A percentile compares a stretch with the other conserved stretches of the same genome.
phyloP scores from a whole-genome alignment of 92 coral and sea anemone species.

The Actinostola sp. region DNA sequence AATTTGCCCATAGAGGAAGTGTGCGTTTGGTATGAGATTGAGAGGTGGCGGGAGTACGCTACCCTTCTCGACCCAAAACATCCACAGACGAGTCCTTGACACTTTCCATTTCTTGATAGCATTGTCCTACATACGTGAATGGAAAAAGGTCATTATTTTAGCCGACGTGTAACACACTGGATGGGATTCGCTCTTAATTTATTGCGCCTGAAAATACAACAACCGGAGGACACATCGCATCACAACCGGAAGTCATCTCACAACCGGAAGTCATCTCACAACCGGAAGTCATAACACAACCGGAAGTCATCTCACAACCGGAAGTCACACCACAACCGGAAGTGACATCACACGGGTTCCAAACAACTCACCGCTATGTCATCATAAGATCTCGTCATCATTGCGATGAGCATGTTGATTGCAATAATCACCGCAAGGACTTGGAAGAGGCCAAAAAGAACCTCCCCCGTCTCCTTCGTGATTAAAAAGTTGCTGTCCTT shows the following conservation, averaged over 20 bases:
- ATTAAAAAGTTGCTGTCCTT: slow-evolving; percentile 63
- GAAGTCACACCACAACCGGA: too few species aligned
- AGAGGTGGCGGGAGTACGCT: slow-evolving; percentile 55
- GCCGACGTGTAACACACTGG: too few species aligned
- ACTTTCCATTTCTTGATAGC: slow-evolving; percentile 62
- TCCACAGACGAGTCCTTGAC: slow-evolving; percentile 56
- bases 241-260: too few species aligned
- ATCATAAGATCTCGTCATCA: slow-evolving; percentile 86
- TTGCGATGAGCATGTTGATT: slow-evolving; percentile 87
- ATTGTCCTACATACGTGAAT: slow-evolving; percentile 23
- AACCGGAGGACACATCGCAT: too few species aligned
- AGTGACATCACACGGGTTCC: too few species aligned
- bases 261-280: too few species aligned
- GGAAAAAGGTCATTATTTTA: too few species aligned
- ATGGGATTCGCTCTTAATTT: too few species aligned
- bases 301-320: too few species aligned
- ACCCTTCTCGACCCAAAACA: slow-evolving; percentile 64
- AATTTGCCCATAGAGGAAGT: slow-evolving; percentile 15
- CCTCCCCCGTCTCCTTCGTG: slow-evolving; percentile 70
- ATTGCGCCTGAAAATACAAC: too few species aligned
- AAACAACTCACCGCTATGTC: slow-evolving; percentile 65
- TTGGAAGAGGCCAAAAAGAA: slow-evolving; percentile 69
- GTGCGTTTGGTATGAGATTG: slow-evolving; percentile 59
- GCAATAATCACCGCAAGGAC: slow-evolving; percentile 80
- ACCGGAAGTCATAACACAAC: too few species aligned